These are phyloP conservation scores for Nansenia antarctica DNA, from an alignment of 2,113 vertebrate genomes.

Conservation along the genomic window DNA sequence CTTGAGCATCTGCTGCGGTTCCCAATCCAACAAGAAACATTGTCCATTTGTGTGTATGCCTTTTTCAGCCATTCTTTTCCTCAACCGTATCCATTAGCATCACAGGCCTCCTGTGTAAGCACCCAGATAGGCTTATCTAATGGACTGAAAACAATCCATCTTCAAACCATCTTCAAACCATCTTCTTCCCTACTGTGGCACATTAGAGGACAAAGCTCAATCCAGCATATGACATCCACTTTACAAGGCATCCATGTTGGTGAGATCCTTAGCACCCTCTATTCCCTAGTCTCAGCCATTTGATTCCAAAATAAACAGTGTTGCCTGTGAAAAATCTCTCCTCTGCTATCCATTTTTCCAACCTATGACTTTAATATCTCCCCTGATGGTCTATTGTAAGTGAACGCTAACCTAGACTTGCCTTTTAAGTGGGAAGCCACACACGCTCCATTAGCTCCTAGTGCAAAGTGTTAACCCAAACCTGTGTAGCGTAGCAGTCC, in stretches of 20 bases:
- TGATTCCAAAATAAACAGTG: constrained; percentile 59
- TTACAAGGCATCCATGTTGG: constrained; percentile 31
- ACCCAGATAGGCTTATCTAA: constrained; percentile 48
- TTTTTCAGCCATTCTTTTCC: neutral
- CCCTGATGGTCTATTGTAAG: constrained; percentile 57
- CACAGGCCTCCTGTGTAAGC: constrained; percentile 36
- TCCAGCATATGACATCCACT: constrained; percentile 59
- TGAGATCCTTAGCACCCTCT: constrained; percentile 39
- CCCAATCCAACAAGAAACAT: too few species aligned
- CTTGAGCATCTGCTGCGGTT: too few species aligned
- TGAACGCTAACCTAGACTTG: constrained; percentile 40
- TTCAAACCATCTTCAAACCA: too few species aligned
- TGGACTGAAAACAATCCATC: constrained; percentile 56
- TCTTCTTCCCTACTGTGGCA: constrained; percentile 37
- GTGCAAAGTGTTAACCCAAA: constrained; percentile 59
- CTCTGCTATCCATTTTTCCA: constrained; percentile 59
- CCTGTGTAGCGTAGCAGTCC: constrained; percentile 45
- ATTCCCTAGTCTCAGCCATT: constrained; percentile 48
- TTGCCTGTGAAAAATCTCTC: constrained; percentile 27
- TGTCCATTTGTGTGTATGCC: neutral
- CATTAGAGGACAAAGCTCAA: constrained; percentile 60
- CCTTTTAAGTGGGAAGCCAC: constrained; percentile 49
- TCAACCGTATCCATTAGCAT: constrained; percentile 25
- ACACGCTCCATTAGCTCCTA: constrained; percentile 64
- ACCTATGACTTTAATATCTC: constrained; percentile 66